Evolutionary conservation across 1,140 invertebrate genomes (phyloP), one percentile per base, ranked within the genome.

Genomic region (Caenorhabditis briggsae): DNA sequence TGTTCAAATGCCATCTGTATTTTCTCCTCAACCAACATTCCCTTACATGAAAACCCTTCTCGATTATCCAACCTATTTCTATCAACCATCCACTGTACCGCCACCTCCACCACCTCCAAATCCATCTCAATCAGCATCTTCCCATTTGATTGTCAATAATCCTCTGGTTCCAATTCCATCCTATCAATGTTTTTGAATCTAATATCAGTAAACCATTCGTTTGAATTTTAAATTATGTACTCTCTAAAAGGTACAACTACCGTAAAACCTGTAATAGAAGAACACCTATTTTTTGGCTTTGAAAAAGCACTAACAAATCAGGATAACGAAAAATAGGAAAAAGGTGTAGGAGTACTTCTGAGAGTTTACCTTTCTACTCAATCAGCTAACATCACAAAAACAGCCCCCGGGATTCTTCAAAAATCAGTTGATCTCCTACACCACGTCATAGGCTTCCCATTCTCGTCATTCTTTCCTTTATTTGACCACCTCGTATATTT

Each of bases 141-240:
- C 70, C 23, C 70, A 78, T 78, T 78, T 78, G 23, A 78, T 78
- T 50, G 70, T 78, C 46, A 78, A 78, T 23, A 74, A 74, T 74
- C 20, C 12, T 12, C 43, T 78, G 8, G 43, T 50, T 25, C 70
- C 70, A 50, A 78, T 78, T 46, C 70, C 70, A 14, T 23, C 70
- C n/a, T 78, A 78, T 53, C 70, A 78, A 50, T 78, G 70, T 50
- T 78, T 78, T 50, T 78, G n/a, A 64, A 18, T 64, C 0, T 0
- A 25, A 33, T 33, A 33, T 33, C 33, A 33, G 33, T 33, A 33
- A 33, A 33, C 33, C 3, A 3, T 33, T 33, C 3, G 33, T 33
- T 33, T 33, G 33, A 33, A 33, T 33, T 1, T 3, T 33, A 33
- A 33, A 33, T 33, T 3, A 33, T 33, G 3, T 3, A 33, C 33